Evolutionary conservation across 2,797 vertebrate species (phyloP).

Genomic region (Macrochelys suwanniensis): DNA sequence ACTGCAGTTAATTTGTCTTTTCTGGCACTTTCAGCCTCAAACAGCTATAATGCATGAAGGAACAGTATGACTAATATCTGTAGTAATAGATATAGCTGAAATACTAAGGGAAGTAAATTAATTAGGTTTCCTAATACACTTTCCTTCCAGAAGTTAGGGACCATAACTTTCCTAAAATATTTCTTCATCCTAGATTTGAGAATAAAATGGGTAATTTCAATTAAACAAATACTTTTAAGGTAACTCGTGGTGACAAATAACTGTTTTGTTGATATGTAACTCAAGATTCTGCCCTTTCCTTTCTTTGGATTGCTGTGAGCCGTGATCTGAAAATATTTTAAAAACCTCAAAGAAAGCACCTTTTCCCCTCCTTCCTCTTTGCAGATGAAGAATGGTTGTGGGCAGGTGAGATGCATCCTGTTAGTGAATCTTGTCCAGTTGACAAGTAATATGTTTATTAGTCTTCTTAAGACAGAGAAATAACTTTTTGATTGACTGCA

Average conservation of each 20-base stretch:
- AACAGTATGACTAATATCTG: background rate
- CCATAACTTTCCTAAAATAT: background rate
- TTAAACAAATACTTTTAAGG: background rate
- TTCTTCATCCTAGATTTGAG: background rate
- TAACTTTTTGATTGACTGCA: constrained; percentile 34
- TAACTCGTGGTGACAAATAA: fast-evolving
- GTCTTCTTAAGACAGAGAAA: constrained; percentile 35
- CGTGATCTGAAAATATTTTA: constrained; percentile 29
- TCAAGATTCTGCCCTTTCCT: background rate
- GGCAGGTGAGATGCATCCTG: constrained; percentile 41
- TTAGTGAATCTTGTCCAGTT: constrained; percentile 31
- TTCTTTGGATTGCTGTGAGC: background rate
- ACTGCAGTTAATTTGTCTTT: background rate
- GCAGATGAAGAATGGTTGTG: constrained; percentile 36
- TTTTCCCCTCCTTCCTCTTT: constrained; percentile 9
- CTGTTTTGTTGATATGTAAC: background rate
- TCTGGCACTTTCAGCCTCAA: background rate
- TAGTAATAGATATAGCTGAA: background rate
- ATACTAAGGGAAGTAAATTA: background rate
- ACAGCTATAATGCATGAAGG: background rate
- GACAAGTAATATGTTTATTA: constrained; percentile 38
- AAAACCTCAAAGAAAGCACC: background rate
- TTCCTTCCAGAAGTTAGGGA: background rate
- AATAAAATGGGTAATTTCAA: fast-evolving
- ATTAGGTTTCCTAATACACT: background rate